Conservation (phyloP, 2,888 invertebrate genomes). For the Ernsta delagoae region DNA sequence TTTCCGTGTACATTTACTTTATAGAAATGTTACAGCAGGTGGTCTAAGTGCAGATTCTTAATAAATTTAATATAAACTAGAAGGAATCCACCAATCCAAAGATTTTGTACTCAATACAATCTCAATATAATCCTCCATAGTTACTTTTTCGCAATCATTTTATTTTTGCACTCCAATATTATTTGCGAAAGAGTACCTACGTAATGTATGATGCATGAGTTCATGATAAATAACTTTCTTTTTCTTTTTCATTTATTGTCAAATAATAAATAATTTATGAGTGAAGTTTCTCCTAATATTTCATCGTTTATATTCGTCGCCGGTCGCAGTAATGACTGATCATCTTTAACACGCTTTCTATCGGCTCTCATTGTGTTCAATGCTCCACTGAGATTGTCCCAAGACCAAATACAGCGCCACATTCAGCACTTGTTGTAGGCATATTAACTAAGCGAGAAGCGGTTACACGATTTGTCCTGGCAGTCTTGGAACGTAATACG, state of each 20-base stretch:
- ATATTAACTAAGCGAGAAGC: not conserved
- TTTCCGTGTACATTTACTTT: too few species aligned
- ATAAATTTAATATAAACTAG: too few species aligned
- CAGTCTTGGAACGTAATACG: too few species aligned
- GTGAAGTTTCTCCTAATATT: constrained; percentile 32
- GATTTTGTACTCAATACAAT: too few species aligned
- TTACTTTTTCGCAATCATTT: too few species aligned
- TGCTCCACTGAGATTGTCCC: constrained; percentile 33
- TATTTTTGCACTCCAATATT: too few species aligned
- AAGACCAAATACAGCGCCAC: constrained; percentile 24
- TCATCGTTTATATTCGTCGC: constrained; percentile 18
- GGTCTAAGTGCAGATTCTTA: too few species aligned
- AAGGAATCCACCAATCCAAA: too few species aligned
- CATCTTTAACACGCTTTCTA: constrained; percentile 36
- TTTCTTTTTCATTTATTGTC: constrained; percentile 28
- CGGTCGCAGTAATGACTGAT: constrained; percentile 29
- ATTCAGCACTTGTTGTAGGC: constrained; percentile 5
- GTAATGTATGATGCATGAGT: not conserved
- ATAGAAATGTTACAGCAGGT: too few species aligned
- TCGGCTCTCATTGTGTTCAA: constrained; percentile 29
- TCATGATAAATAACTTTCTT: constrained; percentile 16
- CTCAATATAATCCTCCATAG: too few species aligned
- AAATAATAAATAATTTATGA: constrained; percentile 28
- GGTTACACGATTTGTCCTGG: not conserved
- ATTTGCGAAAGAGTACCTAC: too few species aligned